Percentiles rank a stretch among this genome's conserved stretches.
phyloP scores from a whole-genome alignment of 2,113 vertebrate species.

The Boulengeromyrus knoepffleri region DNA sequence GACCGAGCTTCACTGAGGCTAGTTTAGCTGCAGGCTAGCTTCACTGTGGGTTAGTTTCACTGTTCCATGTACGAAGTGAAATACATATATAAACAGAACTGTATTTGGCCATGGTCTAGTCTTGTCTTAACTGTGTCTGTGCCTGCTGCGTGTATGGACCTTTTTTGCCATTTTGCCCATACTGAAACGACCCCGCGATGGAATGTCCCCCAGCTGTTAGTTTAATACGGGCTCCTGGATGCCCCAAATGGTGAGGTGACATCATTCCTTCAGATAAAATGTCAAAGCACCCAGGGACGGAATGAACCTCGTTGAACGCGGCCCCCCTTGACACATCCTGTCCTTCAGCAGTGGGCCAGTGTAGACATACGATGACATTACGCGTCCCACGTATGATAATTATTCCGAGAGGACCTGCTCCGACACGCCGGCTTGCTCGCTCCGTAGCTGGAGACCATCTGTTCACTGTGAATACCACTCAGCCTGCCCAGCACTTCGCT shows the following conservation, averaged over 20 bases:
- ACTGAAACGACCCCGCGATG: not conserved
- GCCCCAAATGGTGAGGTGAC: not conserved
- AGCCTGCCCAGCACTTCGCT: not conserved
- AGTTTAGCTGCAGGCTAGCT: not conserved
- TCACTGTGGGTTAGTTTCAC: not conserved
- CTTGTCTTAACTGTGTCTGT: not conserved
- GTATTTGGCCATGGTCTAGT: not conserved
- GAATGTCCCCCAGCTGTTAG: not conserved
- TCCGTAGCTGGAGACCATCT: not conserved
- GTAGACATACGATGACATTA: conserved; percentile 4
- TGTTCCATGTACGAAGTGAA: not conserved
- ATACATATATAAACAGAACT: not conserved
- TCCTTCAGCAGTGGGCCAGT: not conserved
- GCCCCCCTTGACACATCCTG: not conserved
- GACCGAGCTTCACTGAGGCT: not conserved
- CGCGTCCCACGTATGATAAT: not conserved
- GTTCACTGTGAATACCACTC: not conserved
- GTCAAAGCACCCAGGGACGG: not conserved
- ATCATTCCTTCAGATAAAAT: not conserved
- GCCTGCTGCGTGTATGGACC: not conserved
- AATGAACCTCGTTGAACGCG: not conserved
- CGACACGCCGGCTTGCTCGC: not conserved
- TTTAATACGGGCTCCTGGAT: not conserved
- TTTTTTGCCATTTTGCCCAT: not conserved
- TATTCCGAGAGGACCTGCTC: not conserved